Evolutionary conservation across 2,888 invertebrate species (phyloP).

Genomic region (Mythimna loreyi): DNA sequence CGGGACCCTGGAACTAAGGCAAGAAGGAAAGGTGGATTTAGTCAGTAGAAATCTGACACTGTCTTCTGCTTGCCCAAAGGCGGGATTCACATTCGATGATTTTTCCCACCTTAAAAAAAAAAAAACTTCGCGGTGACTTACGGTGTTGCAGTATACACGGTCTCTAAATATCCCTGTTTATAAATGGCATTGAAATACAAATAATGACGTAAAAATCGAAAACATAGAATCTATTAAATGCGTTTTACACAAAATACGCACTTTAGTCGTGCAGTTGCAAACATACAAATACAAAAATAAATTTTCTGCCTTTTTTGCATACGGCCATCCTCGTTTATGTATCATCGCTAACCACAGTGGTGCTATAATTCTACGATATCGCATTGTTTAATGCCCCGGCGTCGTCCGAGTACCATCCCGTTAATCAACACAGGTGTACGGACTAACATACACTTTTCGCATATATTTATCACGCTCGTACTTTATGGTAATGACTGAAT

Average conservation of each 20-base stretch:
- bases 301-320: slow-evolving; percentile 44
- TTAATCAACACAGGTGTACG: slow-evolving; percentile 70
- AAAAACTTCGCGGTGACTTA: too few species aligned
- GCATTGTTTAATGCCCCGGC: slow-evolving; percentile 70
- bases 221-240: not conserved
- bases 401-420: slow-evolving; percentile 61
- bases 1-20: too few species aligned
- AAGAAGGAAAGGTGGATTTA: too few species aligned
- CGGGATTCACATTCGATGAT: too few species aligned
- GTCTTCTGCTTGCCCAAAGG: too few species aligned
- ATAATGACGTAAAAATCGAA: not conserved
- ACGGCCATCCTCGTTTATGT: slow-evolving; percentile 59
- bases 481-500: slow-evolving; percentile 54
- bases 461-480: slow-evolving; percentile 44
- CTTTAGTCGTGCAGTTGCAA: too few species aligned
- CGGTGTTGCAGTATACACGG: too few species aligned
- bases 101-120: too few species aligned
- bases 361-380: slow-evolving; percentile 77
- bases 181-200: not conserved
- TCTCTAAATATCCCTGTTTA: too few species aligned
- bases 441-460: slow-evolving; percentile 48
- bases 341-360: slow-evolving; percentile 67
- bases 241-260: too few species aligned
- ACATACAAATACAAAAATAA: too few species aligned
- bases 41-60: too few species aligned